Conservation (phyloP, 2,888 invertebrate genomes). For the Drosophila buzzatii region DNA sequence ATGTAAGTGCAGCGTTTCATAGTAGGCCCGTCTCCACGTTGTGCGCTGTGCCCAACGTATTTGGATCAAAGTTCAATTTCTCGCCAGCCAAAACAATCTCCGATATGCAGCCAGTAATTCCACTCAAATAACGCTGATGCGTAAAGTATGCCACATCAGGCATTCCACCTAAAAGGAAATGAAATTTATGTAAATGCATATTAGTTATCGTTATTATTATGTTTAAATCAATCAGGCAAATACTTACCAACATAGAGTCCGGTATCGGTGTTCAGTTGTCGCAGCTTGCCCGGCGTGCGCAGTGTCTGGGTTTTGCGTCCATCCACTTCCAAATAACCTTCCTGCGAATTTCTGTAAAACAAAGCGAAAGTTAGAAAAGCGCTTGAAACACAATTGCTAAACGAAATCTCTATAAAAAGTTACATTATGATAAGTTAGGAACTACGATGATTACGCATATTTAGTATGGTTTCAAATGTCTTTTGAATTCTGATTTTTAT, state of each 20-base stretch:
- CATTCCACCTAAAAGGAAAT: slow-evolving; percentile 89
- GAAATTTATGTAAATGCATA: neutral
- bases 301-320: slow-evolving; percentile 92
- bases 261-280: slow-evolving; percentile 94
- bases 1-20: slow-evolving; percentile 82
- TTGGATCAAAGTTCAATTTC: slow-evolving; percentile 88
- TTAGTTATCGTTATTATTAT: neutral
- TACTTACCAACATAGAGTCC: slow-evolving; percentile 94
- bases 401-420: too few relatives aligned
- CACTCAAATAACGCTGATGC: slow-evolving; percentile 90
- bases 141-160: slow-evolving; percentile 91
- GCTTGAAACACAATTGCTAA: neutral
- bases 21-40: slow-evolving; percentile 85
- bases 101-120: slow-evolving; percentile 93
- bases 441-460: too few relatives aligned
- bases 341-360: slow-evolving; percentile 90
- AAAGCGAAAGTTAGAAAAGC: neutral
- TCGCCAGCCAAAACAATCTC: slow-evolving; percentile 93
- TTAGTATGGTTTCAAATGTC: neutral
- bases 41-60: slow-evolving; percentile 84
- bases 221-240: neutral
- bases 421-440: too few relatives aligned
- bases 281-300: slow-evolving; percentile 93
- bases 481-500: neutral
- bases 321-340: slow-evolving; percentile 95